Percentiles rank a stretch among this genome's conserved stretches.
Conservation (phyloP, 2,113 vertebrate genomes). For the Psittacula cyanocephala region DNA sequence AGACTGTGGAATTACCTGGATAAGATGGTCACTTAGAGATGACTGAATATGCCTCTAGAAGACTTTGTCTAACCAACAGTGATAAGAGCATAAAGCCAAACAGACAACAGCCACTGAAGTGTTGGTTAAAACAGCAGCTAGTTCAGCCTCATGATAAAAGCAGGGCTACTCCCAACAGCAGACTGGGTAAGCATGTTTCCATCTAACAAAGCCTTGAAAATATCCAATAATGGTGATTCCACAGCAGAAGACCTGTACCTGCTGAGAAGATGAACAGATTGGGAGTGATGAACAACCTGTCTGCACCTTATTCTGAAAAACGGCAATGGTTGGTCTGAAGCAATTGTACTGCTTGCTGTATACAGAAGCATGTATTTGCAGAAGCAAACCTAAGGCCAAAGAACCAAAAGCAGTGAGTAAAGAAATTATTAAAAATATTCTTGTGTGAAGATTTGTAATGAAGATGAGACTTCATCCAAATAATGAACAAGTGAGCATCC, state of each 20-base stretch:
- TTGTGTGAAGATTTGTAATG: background rate
- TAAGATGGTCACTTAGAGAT: rapidly evolving
- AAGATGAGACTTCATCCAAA: background rate
- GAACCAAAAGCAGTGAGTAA: background rate
- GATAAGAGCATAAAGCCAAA: background rate
- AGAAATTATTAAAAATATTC: background rate
- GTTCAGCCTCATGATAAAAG: background rate
- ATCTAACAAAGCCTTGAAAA: background rate
- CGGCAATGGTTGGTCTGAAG: background rate
- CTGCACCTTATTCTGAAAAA: background rate
- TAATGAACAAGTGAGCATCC: background rate
- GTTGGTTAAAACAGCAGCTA: background rate
- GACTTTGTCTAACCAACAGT: background rate
- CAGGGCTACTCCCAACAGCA: background rate
- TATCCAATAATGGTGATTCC: background rate
- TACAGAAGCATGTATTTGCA: background rate
- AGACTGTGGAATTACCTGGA: background rate
- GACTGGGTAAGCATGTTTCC: background rate
- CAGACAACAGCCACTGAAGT: background rate
- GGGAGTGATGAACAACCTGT: rapidly evolving
- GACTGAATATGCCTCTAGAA: background rate
- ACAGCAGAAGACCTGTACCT: background rate
- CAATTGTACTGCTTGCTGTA: background rate
- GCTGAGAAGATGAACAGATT: background rate
- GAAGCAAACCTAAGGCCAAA: background rate